Evolutionary conservation across 2,797 vertebrate genomes (phyloP).

Genomic region (Myripristis jacobus): DNA sequence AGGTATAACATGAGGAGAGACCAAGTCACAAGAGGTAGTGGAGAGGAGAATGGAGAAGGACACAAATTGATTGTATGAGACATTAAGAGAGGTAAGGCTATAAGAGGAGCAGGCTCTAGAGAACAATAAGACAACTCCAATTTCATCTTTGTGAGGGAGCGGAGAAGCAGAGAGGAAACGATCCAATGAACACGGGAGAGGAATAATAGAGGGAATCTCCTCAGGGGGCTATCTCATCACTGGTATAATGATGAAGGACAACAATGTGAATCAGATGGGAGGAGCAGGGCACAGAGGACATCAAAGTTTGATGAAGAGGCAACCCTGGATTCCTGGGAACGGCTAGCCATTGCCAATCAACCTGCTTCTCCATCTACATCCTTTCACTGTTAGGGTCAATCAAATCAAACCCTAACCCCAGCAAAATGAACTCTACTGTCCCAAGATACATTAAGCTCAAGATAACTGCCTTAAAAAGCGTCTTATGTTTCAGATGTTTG

Average conservation of each 20-base stretch:
- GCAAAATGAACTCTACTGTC: not conserved
- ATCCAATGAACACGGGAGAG: constrained; percentile 61
- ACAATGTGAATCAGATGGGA: constrained; percentile 51
- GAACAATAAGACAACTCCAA: constrained; percentile 69
- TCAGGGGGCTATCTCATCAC: constrained; percentile 46
- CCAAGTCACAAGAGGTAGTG: constrained; percentile 38
- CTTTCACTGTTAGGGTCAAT: constrained; percentile 1
- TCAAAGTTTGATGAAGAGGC: constrained; percentile 61
- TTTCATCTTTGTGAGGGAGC: constrained; percentile 71
- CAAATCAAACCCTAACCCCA: not conserved
- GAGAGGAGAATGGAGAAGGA: constrained; percentile 67
- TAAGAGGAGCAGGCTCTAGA: constrained; percentile 65
- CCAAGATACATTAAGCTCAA: not conserved
- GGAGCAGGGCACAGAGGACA: constrained; percentile 53
- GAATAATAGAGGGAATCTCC: constrained; percentile 69
- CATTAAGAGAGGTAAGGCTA: constrained; percentile 44
- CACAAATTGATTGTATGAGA: constrained; percentile 70
- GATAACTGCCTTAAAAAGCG: not conserved
- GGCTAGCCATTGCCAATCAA: constrained; percentile 18
- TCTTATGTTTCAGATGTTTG: no score
- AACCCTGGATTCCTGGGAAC: constrained; percentile 31
- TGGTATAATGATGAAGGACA: constrained; percentile 39
- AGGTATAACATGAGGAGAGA: constrained; percentile 53
- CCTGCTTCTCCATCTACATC: constrained; percentile 19
- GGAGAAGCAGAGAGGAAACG: constrained; percentile 64